phyloP scores from a whole-genome alignment of 1,140 invertebrate genomes.

The Pantala flavescens region DNA sequence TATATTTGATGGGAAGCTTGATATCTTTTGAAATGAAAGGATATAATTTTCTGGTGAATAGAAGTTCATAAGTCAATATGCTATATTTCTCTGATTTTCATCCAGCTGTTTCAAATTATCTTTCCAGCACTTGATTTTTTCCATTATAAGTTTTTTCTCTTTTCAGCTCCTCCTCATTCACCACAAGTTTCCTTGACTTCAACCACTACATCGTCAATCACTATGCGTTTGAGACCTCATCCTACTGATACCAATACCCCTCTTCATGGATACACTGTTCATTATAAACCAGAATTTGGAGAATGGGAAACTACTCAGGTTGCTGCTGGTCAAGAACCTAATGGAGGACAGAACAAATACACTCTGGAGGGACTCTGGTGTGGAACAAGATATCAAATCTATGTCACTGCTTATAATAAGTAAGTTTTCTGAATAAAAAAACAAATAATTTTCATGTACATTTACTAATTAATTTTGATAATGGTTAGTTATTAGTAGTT shows the following conservation, averaged over 20 bases:
- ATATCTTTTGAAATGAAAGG: too few species aligned
- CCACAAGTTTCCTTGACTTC: constrained; percentile 66
- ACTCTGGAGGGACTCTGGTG: constrained; percentile 78
- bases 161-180: constrained; percentile 67
- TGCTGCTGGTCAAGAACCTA: background rate
- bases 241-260: constrained; percentile 55
- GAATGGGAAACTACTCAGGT: constrained; percentile 83
- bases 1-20: constrained; percentile 12
- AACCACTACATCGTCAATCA: constrained; percentile 72
- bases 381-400: constrained; percentile 83
- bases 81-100: too few species aligned
- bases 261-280: constrained; percentile 77
- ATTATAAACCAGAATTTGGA: constrained; percentile 86
- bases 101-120: too few species aligned
- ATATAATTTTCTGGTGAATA: background rate
- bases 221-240: constrained; percentile 66
- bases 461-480: too few species aligned
- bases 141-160: too few species aligned
- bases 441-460: background rate
- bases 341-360: constrained; percentile 60
- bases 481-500: too few species aligned
- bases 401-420: constrained; percentile 83
- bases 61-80: too few species aligned
- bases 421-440: constrained; percentile 31
- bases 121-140: too few species aligned